These are phyloP conservation scores for Talpa occidentalis DNA, from an alignment of 2,113 vertebrate genomes.

Conservation along the genomic window DNA sequence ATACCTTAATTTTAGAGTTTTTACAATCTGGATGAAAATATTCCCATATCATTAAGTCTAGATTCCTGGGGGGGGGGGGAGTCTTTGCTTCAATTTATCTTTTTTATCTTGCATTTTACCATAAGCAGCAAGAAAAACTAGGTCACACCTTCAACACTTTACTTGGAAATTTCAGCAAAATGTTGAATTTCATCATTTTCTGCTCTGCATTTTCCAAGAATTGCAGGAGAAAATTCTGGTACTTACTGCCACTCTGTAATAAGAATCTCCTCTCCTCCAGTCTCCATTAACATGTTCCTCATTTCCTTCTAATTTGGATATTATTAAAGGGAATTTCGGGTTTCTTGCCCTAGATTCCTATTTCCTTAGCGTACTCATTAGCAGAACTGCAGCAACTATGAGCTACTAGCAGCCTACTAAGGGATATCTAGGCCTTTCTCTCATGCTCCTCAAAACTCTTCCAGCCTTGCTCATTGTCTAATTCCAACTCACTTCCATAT, in stretches of 20 bases:
- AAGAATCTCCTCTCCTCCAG: background rate
- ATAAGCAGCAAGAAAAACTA: background rate
- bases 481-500: background rate
- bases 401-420: background rate
- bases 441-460: background rate
- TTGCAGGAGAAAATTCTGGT: background rate
- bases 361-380: background rate
- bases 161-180: slow-evolving; percentile 4
- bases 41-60: background rate
- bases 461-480: background rate
- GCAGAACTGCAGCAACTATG: background rate
- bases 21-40: background rate
- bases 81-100: background rate
- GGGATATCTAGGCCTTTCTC: background rate
- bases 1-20: background rate
- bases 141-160: background rate
- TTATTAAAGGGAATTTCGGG: background rate
- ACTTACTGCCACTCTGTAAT: background rate
- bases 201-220: background rate
- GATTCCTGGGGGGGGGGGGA: no score
- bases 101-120: slow-evolving; percentile 18
- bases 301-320: background rate
- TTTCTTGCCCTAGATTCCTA: background rate
- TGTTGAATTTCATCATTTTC: background rate
- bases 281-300: background rate